Evolutionary conservation across 2,888 invertebrate genomes (phyloP).

Genomic region (Drosophila prostipennis): DNA sequence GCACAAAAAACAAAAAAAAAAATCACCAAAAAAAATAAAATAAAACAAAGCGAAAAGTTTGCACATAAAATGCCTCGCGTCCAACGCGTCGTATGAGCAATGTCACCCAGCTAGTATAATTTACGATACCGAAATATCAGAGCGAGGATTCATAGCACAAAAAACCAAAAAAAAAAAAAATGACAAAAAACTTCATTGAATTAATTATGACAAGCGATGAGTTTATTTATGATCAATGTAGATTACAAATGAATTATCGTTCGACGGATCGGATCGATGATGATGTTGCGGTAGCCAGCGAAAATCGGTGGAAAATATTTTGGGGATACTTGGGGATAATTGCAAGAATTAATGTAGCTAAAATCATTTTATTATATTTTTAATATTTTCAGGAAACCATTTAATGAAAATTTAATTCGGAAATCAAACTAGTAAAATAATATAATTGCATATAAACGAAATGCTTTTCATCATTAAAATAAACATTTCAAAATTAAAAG

Average conservation of each 20-base stretch:
- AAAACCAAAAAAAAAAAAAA: not conserved
- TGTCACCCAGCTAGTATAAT: constrained; percentile 3
- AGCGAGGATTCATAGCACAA: not conserved
- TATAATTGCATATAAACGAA: too few species aligned
- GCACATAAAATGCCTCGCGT: constrained; percentile 21
- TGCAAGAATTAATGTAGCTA: too few species aligned
- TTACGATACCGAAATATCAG: constrained; percentile 31
- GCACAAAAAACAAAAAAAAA: constrained; percentile 9
- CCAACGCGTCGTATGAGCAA: constrained; percentile 12
- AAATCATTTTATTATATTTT: too few species aligned
- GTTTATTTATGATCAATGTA: constrained; percentile 68
- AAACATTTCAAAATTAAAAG: too few species aligned
- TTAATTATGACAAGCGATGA: constrained; percentile 78
- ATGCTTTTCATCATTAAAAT: too few species aligned
- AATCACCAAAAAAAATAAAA: not conserved
- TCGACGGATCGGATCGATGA: constrained; percentile 18
- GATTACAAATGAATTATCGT: constrained; percentile 57
- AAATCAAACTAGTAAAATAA: too few species aligned
- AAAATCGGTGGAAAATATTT: not conserved
- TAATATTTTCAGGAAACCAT: too few species aligned
- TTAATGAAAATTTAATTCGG: too few species aligned
- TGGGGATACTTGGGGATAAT: too few species aligned
- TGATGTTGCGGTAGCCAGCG: constrained; percentile 54
- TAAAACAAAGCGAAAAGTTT: constrained; percentile 2
- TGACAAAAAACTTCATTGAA: constrained; percentile 59